Base-by-base conservation (phyloP, 2,888 invertebrate species). In the Eledone cirrhosa region DNA sequence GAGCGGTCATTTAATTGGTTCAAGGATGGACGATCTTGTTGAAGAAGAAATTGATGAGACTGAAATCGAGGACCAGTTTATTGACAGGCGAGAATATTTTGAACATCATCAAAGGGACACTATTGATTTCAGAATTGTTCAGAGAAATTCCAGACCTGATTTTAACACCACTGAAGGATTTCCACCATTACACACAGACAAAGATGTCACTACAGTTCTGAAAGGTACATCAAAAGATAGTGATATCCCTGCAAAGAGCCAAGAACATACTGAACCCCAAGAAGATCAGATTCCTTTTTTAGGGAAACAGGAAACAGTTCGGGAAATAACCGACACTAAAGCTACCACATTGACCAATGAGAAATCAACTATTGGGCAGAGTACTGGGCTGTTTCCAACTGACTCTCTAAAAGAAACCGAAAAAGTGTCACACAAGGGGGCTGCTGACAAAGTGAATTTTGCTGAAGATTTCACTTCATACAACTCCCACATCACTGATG, bases 221-320 rank as follows among this genome's bases (percentile, higher is more conserved):
- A 72, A 72, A 11, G 41, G n/a, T n/a, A 31, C 72, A 41, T 22
- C n/a, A n/a, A 41, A 72, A n/a, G 72, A 72, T 22, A 67, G 29
- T 14, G 27, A 16, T 31, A 67, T 14, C 27, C 67, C 31, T 19
- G 7, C 27, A 19, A 31, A 67, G 16, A 72, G 41, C 31, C 27
- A 13, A 72, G 4, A 22, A 31, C 72, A 29, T n/a, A 11, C 11
- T 41, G 8, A 41, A 41, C 41, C 41, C 41, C 41, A 41, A 41
- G 41, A 72, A 72, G 72, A 72, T 33, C 72, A 72, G 72, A 72
- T 72, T n/a, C 22, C 72, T 72, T 72, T 72, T 72, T 72, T 72
- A 72, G 72, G 72, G 72, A 72, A 72, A 72, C 72, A 72, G 72
- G 72, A 72, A 72, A 72, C 72, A 72, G 72, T 72, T 11, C 22